Base-by-base conservation (phyloP, 2,888 invertebrate genomes). In the Drosophila limbata region DNA sequence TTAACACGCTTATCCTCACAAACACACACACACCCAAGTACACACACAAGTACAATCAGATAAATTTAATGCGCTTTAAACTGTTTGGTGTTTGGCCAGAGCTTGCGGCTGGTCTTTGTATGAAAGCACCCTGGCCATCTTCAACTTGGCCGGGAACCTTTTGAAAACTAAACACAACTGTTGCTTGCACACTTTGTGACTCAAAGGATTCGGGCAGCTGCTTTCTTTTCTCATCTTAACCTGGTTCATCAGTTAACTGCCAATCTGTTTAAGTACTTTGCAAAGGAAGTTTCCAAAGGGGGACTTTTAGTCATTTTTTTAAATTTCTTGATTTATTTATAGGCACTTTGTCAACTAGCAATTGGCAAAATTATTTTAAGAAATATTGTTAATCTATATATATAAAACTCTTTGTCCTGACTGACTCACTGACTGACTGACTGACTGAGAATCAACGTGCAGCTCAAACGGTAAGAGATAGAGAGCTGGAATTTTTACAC, bases 41-140 rank as follows among this genome's bases (percentile, higher is more conserved):
- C 11, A 11, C 6, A 13, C 25, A 39, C 15, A 11, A n/a, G 56
- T 28, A 42, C 57, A 69, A 84, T 88, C 84, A 83, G 84, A 84
- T 84, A 86, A 86, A 81, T 83, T 86, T 84, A 88, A 88, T 84
- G 68, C 84, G 78, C 84, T 81, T 88, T 84, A 84, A 88, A 88
- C 89, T 86, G 88, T 83, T 86, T 86, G 86, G 31, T 31, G 48
- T 48, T 48, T 48, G 83, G 48, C 79, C 57, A 79, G 62, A 48
- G 59, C 69, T 69, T 53, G 77, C 52, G 60, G 61, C 51, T 53
- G 50, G 66, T 47, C 70, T 69, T 69, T 71, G 71, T 68, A 19
- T 48, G 39, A 62, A 25, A 25, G 25, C 5, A 25, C 45, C 44
- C 51, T 21, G 17, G 25, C 33, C 57, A 52, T 28, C 59, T 35